A percentile compares a stretch with the other conserved stretches of the same genome.
These are phyloP conservation scores for Musca domestica DNA, from an alignment of 1,140 invertebrate species.

Conservation along the genomic window DNA sequence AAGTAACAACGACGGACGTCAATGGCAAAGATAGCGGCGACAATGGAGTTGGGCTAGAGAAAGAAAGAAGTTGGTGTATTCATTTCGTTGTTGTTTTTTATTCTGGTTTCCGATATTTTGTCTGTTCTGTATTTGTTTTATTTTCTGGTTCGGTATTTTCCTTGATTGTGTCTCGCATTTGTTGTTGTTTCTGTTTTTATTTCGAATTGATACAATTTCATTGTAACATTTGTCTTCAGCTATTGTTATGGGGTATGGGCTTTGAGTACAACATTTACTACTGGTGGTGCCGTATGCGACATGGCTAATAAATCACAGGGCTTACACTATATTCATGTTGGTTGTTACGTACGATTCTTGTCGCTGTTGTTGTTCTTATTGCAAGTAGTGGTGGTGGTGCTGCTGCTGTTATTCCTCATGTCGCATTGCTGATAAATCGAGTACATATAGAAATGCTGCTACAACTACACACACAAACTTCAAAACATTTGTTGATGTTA, in stretches of 20 bases:
- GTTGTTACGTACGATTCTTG: neutral
- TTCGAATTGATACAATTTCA: conserved; percentile 22
- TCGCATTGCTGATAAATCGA: conserved; percentile 20
- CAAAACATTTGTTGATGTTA: too few relatives aligned
- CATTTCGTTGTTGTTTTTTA: too few relatives aligned
- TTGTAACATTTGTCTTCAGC: conserved; percentile 18
- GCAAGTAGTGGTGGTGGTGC: neutral
- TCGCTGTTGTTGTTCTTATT: neutral
- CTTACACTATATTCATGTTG: conserved; percentile 14
- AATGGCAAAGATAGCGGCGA: too few relatives aligned
- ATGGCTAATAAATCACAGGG: conserved; percentile 23
- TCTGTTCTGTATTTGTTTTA: too few relatives aligned
- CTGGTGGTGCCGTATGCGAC: conserved; percentile 21
- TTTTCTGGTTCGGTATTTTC: too few relatives aligned
- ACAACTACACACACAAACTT: neutral
- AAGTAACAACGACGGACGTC: too few relatives aligned
- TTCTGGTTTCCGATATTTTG: too few relatives aligned
- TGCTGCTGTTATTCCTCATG: conserved; percentile 17
- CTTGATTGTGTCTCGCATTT: too few relatives aligned
- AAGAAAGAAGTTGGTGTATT: too few relatives aligned
- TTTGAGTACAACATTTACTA: conserved; percentile 13
- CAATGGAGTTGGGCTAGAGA: too few relatives aligned
- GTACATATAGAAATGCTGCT: conserved; percentile 7
- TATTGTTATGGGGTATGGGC: neutral
- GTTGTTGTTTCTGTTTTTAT: neutral